These are phyloP conservation scores for Nomada fabriciana DNA, from an alignment of 2,888 invertebrate genomes.

Conservation along the genomic window DNA sequence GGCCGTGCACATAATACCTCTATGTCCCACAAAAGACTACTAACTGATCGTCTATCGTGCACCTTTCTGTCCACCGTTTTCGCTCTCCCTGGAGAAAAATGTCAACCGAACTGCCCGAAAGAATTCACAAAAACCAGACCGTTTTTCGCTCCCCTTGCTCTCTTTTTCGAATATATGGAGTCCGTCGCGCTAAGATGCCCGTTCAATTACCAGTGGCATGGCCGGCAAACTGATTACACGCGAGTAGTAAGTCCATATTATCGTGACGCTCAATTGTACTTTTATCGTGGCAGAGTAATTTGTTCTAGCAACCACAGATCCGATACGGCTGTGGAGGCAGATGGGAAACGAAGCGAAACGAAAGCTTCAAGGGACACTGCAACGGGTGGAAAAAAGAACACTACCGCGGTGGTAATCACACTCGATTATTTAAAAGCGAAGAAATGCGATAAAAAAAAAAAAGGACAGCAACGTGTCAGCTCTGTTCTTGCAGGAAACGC, in stretches of 20 bases:
- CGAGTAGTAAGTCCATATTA: constrained; percentile 4
- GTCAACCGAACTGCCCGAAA: constrained; percentile 8
- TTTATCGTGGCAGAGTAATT: constrained; percentile 48
- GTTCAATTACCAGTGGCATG: neutral
- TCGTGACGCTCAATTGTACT: constrained; percentile 44
- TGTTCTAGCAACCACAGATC: constrained; percentile 13
- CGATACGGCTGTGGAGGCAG: neutral
- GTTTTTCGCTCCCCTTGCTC: neutral
- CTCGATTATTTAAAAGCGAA: constrained; percentile 46
- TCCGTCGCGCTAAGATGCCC: neutral
- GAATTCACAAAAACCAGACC: neutral
- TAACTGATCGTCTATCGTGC: constrained; percentile 68
- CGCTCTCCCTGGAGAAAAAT: constrained; percentile 17
- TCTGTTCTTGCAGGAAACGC: constrained; percentile 30
- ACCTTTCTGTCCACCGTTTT: constrained; percentile 49
- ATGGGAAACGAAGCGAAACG: too few relatives aligned
- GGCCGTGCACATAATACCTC: constrained; percentile 58
- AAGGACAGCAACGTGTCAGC: neutral
- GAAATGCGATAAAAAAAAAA: constrained; percentile 15
- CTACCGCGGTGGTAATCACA: neutral
- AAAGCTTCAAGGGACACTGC: neutral
- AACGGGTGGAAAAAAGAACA: constrained; percentile 22
- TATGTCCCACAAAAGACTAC: constrained; percentile 57
- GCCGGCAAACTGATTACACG: constrained; percentile 35
- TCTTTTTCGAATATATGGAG: constrained; percentile 29